Evolutionary conservation across 2,888 invertebrate species (phyloP), one percentile per base, ranked within the genome.

Genomic region (Apamea crenata): DNA sequence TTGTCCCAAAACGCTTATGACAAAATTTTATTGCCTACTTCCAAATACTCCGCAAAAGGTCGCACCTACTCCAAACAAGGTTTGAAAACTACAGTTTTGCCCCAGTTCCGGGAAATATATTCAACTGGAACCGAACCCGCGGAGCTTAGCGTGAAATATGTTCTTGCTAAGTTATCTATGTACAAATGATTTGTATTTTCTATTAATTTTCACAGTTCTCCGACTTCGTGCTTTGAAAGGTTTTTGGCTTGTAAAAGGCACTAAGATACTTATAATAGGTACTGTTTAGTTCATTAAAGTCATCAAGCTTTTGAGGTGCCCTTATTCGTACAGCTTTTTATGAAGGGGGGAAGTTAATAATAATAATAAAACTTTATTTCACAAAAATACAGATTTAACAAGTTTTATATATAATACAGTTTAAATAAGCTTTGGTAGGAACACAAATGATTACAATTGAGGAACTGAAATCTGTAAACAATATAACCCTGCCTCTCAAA

Each of bases 1-100:
- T 82, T 82, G 83, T 89, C 89, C 89, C 89, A 89, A 89, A 89
- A 89, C 90, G 89, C 82, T 89, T 89, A 89, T 89, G 88, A 89
- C 81, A 82, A 89, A 83, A 87, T 89, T 88, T 89, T 89, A 89
- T 89, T 89, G 88, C 88, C 87, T 76, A 85, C 82, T 89, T 87
- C 73, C 71, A 82, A 81, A 82, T 74, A 82, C 74, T 85, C 71
- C 74, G 82, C 77, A 67, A 87, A 86, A 88, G 88, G 89, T 89
- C 87, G 74, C 85, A 88, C 84, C 82, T 85, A 85, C 83, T 85
- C 82, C 87, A 89, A 89, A 89, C 86, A 87, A 83, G 76, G 80
- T 78, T 81, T 81, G 77, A 85, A 90, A 90, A 90, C 90, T 90
- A 89, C 85, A 89, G 87, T 90, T 90, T 90, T 84, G 90, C 80